phyloP scores from a whole-genome alignment of 2,113 vertebrate species.

The Australoheros scitulus region DNA sequence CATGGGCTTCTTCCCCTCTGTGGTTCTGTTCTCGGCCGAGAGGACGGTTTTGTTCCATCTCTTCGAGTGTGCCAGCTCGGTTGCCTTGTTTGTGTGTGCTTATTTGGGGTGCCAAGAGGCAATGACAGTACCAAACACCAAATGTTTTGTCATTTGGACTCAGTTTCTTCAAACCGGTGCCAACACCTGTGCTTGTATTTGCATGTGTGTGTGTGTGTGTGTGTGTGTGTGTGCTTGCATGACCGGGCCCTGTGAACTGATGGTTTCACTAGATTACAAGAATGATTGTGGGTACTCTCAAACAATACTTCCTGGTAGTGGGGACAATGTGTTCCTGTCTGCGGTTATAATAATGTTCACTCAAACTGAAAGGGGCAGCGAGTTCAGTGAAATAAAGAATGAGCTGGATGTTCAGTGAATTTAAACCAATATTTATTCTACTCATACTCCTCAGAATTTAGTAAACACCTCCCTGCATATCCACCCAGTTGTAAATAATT shows the following conservation, averaged over 20 bases:
- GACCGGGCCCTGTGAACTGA: not conserved
- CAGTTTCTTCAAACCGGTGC: not conserved
- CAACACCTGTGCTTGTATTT: conserved; percentile 22
- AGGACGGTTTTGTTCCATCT: conserved; percentile 70
- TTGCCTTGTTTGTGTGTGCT: conserved; percentile 11
- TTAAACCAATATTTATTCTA: conserved; percentile 12
- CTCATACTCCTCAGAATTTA: not conserved
- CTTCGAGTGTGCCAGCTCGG: conserved; percentile 47
- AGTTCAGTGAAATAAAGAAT: conserved; percentile 8
- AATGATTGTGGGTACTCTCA: conserved; percentile 3
- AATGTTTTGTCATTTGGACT: not conserved
- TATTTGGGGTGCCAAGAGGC: conserved; percentile 27
- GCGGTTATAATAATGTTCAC: not conserved
- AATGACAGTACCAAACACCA: not conserved
- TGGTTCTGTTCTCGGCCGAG: conserved; percentile 65
- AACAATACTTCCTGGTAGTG: conserved; percentile 31
- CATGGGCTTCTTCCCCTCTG: conserved; percentile 63
- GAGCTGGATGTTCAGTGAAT: not conserved
- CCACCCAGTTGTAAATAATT: conserved; percentile 8
- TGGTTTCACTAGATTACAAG: conserved; percentile 35
- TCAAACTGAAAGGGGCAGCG: not conserved
- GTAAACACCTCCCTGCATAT: not conserved
- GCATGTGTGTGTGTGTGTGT: not conserved
- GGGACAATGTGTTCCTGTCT: conserved; percentile 15
- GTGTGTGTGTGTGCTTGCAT: not conserved